A percentile compares a stretch with the other conserved stretches of the same genome.
Evolutionary conservation across 2,888 invertebrate species (phyloP).

Genomic region (Catocala fraxini): DNA sequence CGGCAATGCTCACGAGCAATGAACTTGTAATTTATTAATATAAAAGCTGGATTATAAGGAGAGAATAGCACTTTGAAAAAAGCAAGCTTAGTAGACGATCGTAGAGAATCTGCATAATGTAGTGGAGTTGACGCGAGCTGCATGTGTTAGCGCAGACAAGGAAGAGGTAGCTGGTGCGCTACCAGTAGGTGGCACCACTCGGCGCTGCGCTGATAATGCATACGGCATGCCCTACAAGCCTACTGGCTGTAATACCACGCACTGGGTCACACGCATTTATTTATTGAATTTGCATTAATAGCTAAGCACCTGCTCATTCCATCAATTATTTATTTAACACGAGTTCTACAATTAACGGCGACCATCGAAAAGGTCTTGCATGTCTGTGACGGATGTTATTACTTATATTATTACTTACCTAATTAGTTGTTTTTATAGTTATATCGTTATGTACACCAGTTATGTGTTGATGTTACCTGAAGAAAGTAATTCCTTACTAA

Average conservation of each 20-base stretch:
- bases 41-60: constrained; percentile 9
- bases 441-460: too few relatives aligned
- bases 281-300: constrained; percentile 26
- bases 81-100: constrained; percentile 24
- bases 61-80: constrained; percentile 11
- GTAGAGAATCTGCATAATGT: constrained; percentile 44
- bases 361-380: too few relatives aligned
- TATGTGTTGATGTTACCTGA: too few relatives aligned
- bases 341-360: not conserved
- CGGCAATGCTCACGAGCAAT: not conserved
- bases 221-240: constrained; percentile 28
- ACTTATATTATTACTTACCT: constrained; percentile 32
- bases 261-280: constrained; percentile 41
- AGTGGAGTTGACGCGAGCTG: constrained; percentile 29
- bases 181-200: too few relatives aligned
- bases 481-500: too few relatives aligned
- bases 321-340: constrained; percentile 14
- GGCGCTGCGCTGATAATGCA: constrained; percentile 23
- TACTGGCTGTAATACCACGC: constrained; percentile 35
- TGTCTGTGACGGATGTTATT: too few relatives aligned
- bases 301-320: constrained; percentile 22
- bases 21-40: not conserved
- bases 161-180: constrained; percentile 11
- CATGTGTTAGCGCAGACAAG: constrained; percentile 52
- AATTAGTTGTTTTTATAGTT: too few relatives aligned